A percentile compares a stretch with the other conserved stretches of the same genome.
phyloP scores from a whole-genome alignment of 2,113 vertebrate genomes.

The Cheirogaleus medius region DNA sequence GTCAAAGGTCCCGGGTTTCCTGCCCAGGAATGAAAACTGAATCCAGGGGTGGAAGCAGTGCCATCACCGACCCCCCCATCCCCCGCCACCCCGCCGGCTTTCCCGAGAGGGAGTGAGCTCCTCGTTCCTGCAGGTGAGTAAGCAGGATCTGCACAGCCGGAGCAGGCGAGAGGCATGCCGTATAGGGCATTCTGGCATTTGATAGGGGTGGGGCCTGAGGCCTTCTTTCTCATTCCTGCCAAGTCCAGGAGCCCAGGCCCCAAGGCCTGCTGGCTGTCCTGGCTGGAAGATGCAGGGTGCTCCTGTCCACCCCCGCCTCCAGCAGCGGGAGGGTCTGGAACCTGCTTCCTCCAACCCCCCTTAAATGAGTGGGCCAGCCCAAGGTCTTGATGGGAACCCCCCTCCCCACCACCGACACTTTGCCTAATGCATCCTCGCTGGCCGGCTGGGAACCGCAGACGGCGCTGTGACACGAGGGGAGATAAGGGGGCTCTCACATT shows the following conservation, averaged over 20 bases:
- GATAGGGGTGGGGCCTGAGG: not conserved
- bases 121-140: not conserved
- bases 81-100: not conserved
- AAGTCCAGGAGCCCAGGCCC: not conserved
- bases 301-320: not conserved
- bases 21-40: not conserved
- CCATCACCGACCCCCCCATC: not conserved
- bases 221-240: not conserved
- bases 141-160: not conserved
- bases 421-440: conserved; percentile 60
- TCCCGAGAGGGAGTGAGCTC: not conserved
- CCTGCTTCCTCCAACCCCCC: not conserved
- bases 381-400: conserved; percentile 29
- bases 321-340: not conserved
- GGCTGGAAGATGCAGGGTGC: not conserved
- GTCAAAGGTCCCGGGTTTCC: conserved; percentile 31
- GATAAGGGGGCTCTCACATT: conserved; percentile 79
- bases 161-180: not conserved
- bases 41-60: not conserved
- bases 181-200: not conserved
- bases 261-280: not conserved
- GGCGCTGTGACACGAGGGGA: conserved; percentile 68
- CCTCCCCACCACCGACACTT: not conserved
- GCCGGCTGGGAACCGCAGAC: conserved; percentile 71
- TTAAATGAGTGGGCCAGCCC: not conserved